phyloP scores from a whole-genome alignment of 2,888 invertebrate species.

The Schizaphis graminum region DNA sequence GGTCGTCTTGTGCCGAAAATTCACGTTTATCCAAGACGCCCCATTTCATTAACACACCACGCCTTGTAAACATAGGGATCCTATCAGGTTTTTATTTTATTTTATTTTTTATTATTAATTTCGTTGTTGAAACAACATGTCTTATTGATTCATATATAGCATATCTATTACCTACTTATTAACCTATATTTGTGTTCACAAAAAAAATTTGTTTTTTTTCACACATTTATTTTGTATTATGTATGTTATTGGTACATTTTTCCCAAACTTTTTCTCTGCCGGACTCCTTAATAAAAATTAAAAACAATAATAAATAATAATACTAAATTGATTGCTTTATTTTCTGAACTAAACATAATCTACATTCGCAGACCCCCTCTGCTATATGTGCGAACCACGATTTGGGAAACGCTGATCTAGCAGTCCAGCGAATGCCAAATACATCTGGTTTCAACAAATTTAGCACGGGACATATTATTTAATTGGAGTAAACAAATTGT shows the following conservation, averaged over 20 bases:
- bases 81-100: neutral
- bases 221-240: neutral
- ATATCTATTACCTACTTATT: neutral
- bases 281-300: too few species aligned
- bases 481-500: too few species aligned
- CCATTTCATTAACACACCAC: neutral
- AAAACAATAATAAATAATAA: too few species aligned
- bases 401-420: too few species aligned
- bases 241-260: neutral
- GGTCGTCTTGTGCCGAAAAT: neutral
- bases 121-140: neutral
- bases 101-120: neutral
- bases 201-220: neutral
- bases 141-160: neutral
- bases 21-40: neutral
- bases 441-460: too few species aligned
- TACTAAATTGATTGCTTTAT: too few species aligned
- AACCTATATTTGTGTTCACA: neutral
- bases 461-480: too few species aligned
- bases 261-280: too few species aligned
- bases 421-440: too few species aligned
- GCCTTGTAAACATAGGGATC: neutral
- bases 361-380: too few species aligned
- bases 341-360: too few species aligned
- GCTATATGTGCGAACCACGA: too few species aligned